Conservation (phyloP, 2,888 invertebrate species). For the Stenotaenia linearis region DNA sequence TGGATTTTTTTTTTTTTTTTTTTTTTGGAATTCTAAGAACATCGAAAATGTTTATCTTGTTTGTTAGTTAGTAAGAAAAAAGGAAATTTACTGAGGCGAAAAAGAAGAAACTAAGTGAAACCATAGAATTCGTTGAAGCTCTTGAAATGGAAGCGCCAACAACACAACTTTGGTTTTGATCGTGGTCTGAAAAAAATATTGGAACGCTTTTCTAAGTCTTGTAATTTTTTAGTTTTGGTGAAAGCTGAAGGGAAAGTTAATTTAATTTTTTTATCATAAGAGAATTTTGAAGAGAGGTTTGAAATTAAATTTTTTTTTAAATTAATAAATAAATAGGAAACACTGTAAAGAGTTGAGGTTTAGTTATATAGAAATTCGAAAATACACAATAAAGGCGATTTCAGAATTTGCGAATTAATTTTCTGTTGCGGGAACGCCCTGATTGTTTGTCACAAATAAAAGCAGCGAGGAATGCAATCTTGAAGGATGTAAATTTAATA, state of each 20-base stretch:
- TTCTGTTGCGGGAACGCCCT: too few relatives aligned
- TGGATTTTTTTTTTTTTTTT: background rate
- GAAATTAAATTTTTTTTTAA: too few relatives aligned
- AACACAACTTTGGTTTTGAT: background rate
- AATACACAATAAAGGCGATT: too few relatives aligned
- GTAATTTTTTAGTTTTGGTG: background rate
- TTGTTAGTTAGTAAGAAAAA: background rate
- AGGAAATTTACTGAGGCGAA: background rate
- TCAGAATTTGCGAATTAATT: too few relatives aligned
- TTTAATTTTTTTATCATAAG: background rate
- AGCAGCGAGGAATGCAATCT: background rate
- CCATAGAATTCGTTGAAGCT: background rate
- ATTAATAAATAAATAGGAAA: too few relatives aligned
- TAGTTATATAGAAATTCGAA: too few relatives aligned
- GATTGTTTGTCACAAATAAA: background rate
- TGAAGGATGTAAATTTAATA: conserved; percentile 3
- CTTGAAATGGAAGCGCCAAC: background rate
- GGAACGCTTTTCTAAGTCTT: background rate
- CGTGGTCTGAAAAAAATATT: background rate
- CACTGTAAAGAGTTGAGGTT: too few relatives aligned
- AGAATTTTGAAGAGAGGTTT: too few relatives aligned
- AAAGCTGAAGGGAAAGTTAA: background rate
- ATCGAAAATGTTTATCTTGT: background rate
- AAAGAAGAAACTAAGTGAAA: background rate
- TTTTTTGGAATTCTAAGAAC: background rate